Evolutionary conservation across 2,113 vertebrate species (phyloP), one percentile per base, ranked within the genome.

Genomic region (Microcebus ravelobensis): DNA sequence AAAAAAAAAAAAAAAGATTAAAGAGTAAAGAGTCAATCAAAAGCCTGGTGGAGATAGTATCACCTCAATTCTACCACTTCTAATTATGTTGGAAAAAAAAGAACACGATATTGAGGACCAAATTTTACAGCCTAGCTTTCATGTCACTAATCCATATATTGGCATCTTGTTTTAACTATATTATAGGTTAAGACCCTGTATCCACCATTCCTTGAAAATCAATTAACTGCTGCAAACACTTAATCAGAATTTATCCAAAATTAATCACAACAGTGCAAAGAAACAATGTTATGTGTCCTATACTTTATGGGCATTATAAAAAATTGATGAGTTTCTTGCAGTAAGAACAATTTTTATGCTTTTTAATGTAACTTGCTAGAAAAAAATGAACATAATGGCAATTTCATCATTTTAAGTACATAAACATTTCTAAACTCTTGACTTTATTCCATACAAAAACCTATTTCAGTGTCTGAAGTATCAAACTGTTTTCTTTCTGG

Each of bases 321-420:
- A 85, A 95, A 12, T 25, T 74, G 59, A 74, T 34, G 9, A 42
- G 8, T 87, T 93, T 96, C 87, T 42, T 71, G 14, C 81, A 83
- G 23, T 71, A 89, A 94, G 42, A 18, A 52, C 55, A 61, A 93
- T 45, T 85, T 87, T 87, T 74, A 57, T 91, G 61, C 34, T 86
- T 73, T 82, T 45, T 48, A 79, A 42, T 45, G 27, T 76, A 90
- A 86, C 13, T 81, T 96, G 12, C 27, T 90, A 71, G 34, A 42
- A 86, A 76, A 77, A 95, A 70, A 71, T 5, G 0, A 71, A 87
- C 2, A 73, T 80, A 89, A 82, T 3, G 0, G 39, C 61, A 96
- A 83, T 83, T 89, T 88, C 73, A 96, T 67, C 89, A 93, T 91
- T 91, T 97, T 88, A 94, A 86, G 57, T 31, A 88, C 39, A 87